Base-by-base conservation (phyloP, 2,888 invertebrate species). In the Acronicta psi region DNA sequence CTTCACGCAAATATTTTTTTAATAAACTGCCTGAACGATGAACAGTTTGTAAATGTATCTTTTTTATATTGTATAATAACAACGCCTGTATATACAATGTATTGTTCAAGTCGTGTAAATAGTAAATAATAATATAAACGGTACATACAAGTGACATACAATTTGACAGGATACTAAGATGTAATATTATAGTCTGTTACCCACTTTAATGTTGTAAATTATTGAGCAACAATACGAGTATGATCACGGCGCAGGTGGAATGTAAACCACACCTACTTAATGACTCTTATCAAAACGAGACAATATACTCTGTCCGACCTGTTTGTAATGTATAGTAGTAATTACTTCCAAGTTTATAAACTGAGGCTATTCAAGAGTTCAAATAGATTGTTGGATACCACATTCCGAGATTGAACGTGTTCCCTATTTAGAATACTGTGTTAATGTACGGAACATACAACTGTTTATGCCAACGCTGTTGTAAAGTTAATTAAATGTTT, bases 401-500 rank as follows among this genome's bases (percentile, higher is more conserved):
- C 74, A 75, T 71, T 64, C 66, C 71, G 67, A 62, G 42, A 59
- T 64, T 56, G 51, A 40, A 52, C 53, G 59, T 62, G 69, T 67
- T 76, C 64, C 61, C 42, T 59, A 47, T 53, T 60, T 60, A 60
- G 46, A 52, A 53, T 61, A 40, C 29, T 50, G 69, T 62, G 56
- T 55, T 56, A 62, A 57, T 53, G 52, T 59, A 56, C 66, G 65
- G 65, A 68, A 70, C 50, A 62, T 73, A 73, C 69, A 69, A 77
- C 68, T 75, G 80, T 88, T 87, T 85, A 84, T 87, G 87, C 82
- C 77, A 79, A 86, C 80, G 85, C 86, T 90, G 88, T 89, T 91
- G 87, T 91, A 85, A 84, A 85, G 79, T 81, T 86, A 82, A 90
- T 85, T 90, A 91, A 90, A 91, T 90, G 89, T 87, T 85, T 90